Conservation (phyloP, 1,140 invertebrate genomes). For the Fopius arisanus region DNA sequence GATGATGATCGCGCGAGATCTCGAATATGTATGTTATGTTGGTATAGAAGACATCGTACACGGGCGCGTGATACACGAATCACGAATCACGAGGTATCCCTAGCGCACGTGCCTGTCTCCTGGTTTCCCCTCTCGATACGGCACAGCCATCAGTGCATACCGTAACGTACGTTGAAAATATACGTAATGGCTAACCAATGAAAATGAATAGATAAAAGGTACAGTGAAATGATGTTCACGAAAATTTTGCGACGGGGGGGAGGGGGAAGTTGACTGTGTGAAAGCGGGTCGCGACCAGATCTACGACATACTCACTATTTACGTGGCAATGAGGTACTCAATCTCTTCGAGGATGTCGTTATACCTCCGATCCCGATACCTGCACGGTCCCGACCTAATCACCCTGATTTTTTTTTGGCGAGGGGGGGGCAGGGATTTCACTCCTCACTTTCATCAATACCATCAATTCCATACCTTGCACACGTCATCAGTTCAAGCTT, state of each 20-base stretch:
- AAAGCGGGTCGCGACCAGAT: neutral
- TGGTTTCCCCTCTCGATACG: neutral
- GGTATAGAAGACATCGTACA: conserved; percentile 16
- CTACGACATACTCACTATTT: conserved; percentile 10
- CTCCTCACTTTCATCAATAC: neutral
- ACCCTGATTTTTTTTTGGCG: conserved; percentile 50
- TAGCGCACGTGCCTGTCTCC: conserved; percentile 27
- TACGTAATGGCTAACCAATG: neutral
- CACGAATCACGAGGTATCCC: conserved; percentile 16
- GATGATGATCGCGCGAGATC: conserved; percentile 28
- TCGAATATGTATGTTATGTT: conserved; percentile 25
- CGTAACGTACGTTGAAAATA: neutral
- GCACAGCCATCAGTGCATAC: neutral
- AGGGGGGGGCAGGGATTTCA: conserved; percentile 27
- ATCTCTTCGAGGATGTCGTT: conserved; percentile 50
- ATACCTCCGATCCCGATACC: conserved; percentile 47
- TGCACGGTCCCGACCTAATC: conserved; percentile 53
- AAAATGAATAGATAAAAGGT: neutral
- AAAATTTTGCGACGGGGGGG: neutral
- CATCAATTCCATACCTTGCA: neutral
- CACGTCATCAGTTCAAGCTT: neutral
- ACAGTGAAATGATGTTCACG: neutral
- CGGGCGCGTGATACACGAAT: conserved; percentile 33
- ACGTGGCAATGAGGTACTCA: conserved; percentile 52
- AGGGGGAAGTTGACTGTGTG: neutral